These are phyloP conservation scores for Catharus fuscescens DNA, from an alignment of 2,113 vertebrate species.

Conservation along the genomic window DNA sequence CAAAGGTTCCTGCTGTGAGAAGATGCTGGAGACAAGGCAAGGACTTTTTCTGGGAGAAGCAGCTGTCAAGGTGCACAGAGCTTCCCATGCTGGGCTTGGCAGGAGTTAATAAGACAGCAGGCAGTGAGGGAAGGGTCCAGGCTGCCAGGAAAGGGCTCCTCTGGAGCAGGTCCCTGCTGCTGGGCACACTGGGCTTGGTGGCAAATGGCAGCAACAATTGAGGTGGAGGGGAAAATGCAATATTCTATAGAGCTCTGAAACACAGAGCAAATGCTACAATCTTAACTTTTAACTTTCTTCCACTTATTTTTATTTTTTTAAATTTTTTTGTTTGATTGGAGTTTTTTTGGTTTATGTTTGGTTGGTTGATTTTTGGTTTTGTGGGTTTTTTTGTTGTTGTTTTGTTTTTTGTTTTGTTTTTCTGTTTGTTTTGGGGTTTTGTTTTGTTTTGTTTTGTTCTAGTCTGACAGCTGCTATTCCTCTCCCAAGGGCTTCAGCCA, in stretches of 20 bases:
- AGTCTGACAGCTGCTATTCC: neutral
- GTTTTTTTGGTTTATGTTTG: no score
- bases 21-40: neutral
- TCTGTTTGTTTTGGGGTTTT: no score
- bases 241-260: neutral
- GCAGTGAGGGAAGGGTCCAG: neutral
- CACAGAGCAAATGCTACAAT: neutral
- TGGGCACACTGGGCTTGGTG: neutral
- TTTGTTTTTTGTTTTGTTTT: neutral
- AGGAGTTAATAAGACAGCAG: neutral
- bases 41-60: neutral
- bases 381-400: neutral
- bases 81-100: neutral
- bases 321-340: no score
- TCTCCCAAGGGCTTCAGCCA: neutral
- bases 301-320: neutral
- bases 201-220: neutral
- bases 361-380: neutral
- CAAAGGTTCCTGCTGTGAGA: neutral
- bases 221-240: accelerated
- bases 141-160: neutral
- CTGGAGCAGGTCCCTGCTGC: neutral
- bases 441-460: neutral
- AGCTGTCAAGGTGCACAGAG: neutral
- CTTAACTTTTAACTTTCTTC: neutral